phyloP scores from a whole-genome alignment of 2,888 invertebrate genomes.

The Hololepta plana region DNA sequence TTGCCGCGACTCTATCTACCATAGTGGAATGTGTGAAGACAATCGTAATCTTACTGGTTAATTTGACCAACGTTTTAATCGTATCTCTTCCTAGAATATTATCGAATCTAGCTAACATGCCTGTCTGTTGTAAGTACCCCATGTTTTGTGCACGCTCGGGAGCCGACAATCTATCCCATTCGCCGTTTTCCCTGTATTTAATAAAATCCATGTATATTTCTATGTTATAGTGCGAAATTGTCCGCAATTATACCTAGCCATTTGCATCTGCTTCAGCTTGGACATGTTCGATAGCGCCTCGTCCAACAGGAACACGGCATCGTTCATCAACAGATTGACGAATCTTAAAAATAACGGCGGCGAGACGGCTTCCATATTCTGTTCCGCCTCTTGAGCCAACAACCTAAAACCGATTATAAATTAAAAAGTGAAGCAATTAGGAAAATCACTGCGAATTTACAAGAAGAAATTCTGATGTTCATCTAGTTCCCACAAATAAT shows the following conservation, averaged over 20 bases:
- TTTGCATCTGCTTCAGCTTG: constrained; percentile 66
- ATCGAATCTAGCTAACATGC: constrained; percentile 76
- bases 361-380: constrained; percentile 74
- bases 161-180: constrained; percentile 51
- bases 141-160: constrained; percentile 62
- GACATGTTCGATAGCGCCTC: constrained; percentile 83
- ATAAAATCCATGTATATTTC: not conserved
- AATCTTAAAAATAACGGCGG: constrained; percentile 89
- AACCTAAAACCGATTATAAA: constrained; percentile 29
- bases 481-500: constrained; percentile 72
- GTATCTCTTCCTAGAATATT: constrained; percentile 85
- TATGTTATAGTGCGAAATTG: constrained; percentile 4
- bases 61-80: constrained; percentile 59
- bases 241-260: constrained; percentile 39
- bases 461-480: constrained; percentile 62
- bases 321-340: constrained; percentile 91
- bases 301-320: constrained; percentile 88
- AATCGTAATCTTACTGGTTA: constrained; percentile 56
- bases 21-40: constrained; percentile 84
- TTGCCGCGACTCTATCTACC: constrained; percentile 82
- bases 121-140: constrained; percentile 51
- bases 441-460: constrained; percentile 27
- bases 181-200: constrained; percentile 41
- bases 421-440: constrained; percentile 2
- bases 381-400: constrained; percentile 63